These are phyloP conservation scores for Cephonodes hylas DNA, from an alignment of 2,888 invertebrate genomes.

Conservation along the genomic window DNA sequence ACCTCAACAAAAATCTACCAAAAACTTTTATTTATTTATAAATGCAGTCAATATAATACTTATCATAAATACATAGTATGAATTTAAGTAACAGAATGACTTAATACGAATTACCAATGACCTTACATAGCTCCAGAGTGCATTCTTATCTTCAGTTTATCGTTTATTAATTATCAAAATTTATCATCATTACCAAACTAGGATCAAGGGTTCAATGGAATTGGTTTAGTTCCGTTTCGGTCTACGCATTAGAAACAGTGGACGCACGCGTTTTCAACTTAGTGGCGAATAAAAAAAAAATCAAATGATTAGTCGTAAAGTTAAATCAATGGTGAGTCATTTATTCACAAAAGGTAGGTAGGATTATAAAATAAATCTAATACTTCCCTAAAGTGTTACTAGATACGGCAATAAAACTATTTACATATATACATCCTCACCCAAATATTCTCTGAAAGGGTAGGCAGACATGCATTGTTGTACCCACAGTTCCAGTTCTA, in stretches of 20 bases:
- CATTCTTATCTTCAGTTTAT: not conserved
- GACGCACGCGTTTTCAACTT: not conserved
- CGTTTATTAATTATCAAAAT: conserved; percentile 10
- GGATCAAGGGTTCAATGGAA: conserved; percentile 13
- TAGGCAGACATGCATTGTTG: no score
- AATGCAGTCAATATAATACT: no score
- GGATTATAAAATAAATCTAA: not conserved
- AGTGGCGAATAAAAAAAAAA: not conserved
- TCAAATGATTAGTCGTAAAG: conserved; percentile 1
- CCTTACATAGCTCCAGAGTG: not conserved
- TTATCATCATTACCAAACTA: conserved; percentile 11
- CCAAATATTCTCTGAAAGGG: no score
- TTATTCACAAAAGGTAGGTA: not conserved
- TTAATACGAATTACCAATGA: not conserved
- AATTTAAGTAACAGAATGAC: not conserved
- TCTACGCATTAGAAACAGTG: not conserved
- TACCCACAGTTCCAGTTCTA: no score
- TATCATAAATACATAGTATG: not conserved
- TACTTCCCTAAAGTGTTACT: no score
- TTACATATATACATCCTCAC: no score
- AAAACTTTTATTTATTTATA: no score
- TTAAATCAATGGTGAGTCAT: conserved; percentile 13
- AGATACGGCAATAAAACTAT: no score
- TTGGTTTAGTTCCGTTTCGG: conserved; percentile 16
- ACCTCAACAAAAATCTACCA: no score